A percentile compares a stretch with the other conserved stretches of the same genome.
phyloP scores from a whole-genome alignment of 2,888 invertebrate species.

The Sepiola atlantica region DNA sequence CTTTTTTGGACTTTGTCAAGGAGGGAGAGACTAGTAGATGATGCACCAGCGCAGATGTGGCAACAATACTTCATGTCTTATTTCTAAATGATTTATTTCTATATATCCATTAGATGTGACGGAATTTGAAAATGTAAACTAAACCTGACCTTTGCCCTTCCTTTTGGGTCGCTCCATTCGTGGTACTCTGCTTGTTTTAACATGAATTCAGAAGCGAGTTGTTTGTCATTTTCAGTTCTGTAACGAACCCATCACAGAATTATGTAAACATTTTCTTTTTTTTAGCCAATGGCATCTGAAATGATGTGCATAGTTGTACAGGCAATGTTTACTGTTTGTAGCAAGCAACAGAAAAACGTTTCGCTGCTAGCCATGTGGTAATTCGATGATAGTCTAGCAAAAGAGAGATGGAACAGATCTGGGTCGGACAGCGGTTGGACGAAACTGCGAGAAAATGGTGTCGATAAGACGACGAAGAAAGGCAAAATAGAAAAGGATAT shows the following conservation, averaged over 20 bases:
- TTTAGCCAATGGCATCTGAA: neutral
- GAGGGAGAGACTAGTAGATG: no score
- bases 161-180: no score
- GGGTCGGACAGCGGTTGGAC: neutral
- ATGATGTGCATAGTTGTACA: neutral
- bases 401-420: neutral
- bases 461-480: neutral
- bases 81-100: no score
- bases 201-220: no score
- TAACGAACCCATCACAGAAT: no score
- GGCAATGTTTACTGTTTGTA: neutral
- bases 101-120: neutral
- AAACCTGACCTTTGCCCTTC: neutral
- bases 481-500: no score
- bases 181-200: no score
- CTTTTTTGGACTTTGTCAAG: no score
- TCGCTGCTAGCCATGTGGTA: neutral
- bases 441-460: neutral
- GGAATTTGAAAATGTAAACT: neutral
- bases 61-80: no score
- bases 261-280: no score
- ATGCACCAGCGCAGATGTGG: no score
- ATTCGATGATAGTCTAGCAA: neutral
- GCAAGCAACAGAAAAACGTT: neutral
- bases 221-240: no score